These are phyloP conservation scores for Merodon equestris DNA, from an alignment of 2,888 invertebrate genomes.

Conservation along the genomic window DNA sequence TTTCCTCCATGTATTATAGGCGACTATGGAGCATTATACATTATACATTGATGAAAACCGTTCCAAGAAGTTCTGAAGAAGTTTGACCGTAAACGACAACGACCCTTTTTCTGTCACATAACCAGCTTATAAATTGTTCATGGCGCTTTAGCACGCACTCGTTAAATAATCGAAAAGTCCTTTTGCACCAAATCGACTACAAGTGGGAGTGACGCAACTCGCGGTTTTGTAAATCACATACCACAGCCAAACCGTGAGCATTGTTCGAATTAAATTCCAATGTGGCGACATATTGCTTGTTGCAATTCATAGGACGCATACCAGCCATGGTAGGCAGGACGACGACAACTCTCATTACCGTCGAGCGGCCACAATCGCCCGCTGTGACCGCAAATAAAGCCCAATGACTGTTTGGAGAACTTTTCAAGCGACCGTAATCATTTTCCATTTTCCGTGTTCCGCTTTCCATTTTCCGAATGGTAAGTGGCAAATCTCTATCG, in stretches of 20 bases:
- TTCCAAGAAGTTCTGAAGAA: no score
- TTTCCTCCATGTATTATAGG: no score
- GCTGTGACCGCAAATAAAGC: conserved; percentile 47
- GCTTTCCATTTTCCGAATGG: conserved; percentile 12
- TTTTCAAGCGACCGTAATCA: conserved; percentile 35
- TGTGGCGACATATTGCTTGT: conserved; percentile 6
- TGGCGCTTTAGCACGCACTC: no score
- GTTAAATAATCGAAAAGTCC: no score
- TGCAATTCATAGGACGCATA: neutral
- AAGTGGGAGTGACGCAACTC: no score
- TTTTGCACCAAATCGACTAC: no score
- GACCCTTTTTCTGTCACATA: no score
- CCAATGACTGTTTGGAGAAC: conserved; percentile 37
- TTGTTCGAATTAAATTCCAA: conserved; percentile 26
- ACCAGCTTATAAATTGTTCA: no score
- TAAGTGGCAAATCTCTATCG: no score
- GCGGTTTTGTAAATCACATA: conserved; percentile 29
- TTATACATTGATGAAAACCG: no score
- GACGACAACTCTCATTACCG: neutral
- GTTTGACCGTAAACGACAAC: no score
- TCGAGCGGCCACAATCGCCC: conserved; percentile 16
- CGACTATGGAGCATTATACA: no score
- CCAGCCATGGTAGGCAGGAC: neutral
- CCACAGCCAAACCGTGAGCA: conserved; percentile 28
- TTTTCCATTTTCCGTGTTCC: conserved; percentile 21